phyloP scores from a whole-genome alignment of 2,888 invertebrate genomes.

The Dusona sp. region DNA sequence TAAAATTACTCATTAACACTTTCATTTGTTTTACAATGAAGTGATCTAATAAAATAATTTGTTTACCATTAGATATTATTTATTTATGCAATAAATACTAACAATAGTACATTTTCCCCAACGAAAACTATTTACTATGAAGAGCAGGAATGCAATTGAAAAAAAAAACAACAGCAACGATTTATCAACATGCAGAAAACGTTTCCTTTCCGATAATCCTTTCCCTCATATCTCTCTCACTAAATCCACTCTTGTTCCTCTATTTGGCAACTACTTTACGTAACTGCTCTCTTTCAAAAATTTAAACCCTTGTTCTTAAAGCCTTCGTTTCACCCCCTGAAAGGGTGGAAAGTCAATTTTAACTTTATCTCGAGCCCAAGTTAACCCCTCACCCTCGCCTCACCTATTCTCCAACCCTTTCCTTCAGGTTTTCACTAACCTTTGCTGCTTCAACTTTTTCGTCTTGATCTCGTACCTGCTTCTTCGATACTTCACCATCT shows the following conservation, averaged over 20 bases:
- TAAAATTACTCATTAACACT: too few species aligned
- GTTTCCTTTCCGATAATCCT: constrained; percentile 10
- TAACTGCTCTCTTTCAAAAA: constrained; percentile 13
- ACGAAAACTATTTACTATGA: neutral
- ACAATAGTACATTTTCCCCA: too few species aligned
- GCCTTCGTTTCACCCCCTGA: constrained; percentile 11
- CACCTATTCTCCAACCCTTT: neutral
- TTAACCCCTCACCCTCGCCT: neutral
- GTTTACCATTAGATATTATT: too few species aligned
- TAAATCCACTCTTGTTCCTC: neutral
- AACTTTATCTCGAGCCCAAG: constrained; percentile 76
- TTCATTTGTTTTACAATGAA: too few species aligned
- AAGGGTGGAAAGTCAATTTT: constrained; percentile 80
- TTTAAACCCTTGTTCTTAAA: constrained; percentile 36
- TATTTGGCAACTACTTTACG: constrained; percentile 74
- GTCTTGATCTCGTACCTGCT: neutral
- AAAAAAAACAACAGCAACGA: neutral
- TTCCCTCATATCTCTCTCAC: neutral
- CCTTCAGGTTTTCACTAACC: constrained; percentile 19
- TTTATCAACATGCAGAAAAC: neutral
- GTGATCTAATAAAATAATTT: too few species aligned
- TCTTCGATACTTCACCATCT: neutral
- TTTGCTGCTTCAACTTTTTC: constrained; percentile 41
- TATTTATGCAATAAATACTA: too few species aligned
- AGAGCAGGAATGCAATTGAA: neutral